Percentiles rank a stretch among this genome's conserved stretches.
phyloP scores from a whole-genome alignment of 2,797 vertebrate species.

The Chloroceryle inda region DNA sequence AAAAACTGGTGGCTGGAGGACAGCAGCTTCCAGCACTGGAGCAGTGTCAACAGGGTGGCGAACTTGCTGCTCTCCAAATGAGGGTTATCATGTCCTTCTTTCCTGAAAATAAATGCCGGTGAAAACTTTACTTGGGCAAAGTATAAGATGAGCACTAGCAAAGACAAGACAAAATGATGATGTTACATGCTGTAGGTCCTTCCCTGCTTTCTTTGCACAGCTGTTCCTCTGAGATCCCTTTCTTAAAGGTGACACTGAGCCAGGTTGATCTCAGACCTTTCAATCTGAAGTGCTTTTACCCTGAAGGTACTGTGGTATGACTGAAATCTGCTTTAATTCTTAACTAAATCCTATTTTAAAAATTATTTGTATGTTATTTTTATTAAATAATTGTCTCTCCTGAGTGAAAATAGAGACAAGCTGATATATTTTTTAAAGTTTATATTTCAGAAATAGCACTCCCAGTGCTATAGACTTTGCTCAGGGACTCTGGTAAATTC shows the following conservation, averaged over 20 bases:
- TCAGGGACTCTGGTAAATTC: neutral
- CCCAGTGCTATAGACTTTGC: neutral
- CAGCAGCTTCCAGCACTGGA: fast-evolving
- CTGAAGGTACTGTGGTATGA: neutral
- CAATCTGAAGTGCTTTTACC: neutral
- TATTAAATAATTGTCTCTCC: neutral
- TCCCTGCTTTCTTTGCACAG: neutral
- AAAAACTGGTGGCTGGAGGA: neutral
- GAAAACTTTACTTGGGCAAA: neutral
- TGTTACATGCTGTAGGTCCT: fast-evolving
- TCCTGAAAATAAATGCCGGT: neutral
- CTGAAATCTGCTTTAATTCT: neutral
- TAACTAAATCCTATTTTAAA: neutral
- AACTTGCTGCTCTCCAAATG: neutral
- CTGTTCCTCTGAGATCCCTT: neutral
- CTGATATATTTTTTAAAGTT: neutral
- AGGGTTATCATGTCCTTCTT: neutral
- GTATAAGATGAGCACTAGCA: neutral
- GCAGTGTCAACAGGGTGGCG: neutral
- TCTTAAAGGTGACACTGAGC: neutral
- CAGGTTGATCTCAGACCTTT: neutral
- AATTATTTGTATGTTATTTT: neutral
- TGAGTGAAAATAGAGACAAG: neutral
- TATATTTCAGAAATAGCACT: neutral
- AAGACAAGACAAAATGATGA: neutral